phyloP scores from a whole-genome alignment of 2,888 invertebrate species.

The Caenorhabditis sulstoni region DNA sequence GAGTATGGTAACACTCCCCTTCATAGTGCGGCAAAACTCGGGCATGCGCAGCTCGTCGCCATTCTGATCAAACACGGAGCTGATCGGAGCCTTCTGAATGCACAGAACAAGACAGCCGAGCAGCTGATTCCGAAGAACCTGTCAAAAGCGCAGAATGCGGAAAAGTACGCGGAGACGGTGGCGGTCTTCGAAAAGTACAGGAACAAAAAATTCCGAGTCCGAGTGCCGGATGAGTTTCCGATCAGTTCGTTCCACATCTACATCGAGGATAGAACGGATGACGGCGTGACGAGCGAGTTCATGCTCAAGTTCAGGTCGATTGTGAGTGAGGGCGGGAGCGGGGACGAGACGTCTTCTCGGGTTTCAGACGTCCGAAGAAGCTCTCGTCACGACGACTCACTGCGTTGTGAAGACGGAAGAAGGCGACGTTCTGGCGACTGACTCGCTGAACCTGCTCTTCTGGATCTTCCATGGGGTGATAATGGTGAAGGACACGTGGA shows the following conservation, averaged over 20 bases:
- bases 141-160: not conserved
- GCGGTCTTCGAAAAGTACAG: conserved; percentile 5
- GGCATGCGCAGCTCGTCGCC: conserved; percentile 3
- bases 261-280: not conserved
- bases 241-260: conserved; percentile 11
- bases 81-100: conserved; percentile 15
- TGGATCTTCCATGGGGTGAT: conserved; percentile 25
- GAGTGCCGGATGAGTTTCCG: conserved; percentile 24
- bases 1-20: conserved; percentile 30
- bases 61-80: conserved; percentile 30
- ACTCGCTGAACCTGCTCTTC: not conserved
- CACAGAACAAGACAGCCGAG: conserved; percentile 5
- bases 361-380: conserved; percentile 9
- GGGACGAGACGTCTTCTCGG: too few species aligned
- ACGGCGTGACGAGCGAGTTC: conserved; percentile 4
- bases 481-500: conserved; percentile 23
- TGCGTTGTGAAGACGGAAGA: conserved; percentile 5
- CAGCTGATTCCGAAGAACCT: conserved; percentile 6
- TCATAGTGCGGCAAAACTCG: conserved; percentile 9
- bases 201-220: not conserved
- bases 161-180: not conserved
- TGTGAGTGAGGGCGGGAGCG: conserved; percentile 15
- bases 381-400: conserved; percentile 11
- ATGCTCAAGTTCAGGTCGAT: conserved; percentile 10
- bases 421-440: conserved; percentile 8